phyloP scores from a whole-genome alignment of 23 tunicate genomes.

The Styela plicata region DNA sequence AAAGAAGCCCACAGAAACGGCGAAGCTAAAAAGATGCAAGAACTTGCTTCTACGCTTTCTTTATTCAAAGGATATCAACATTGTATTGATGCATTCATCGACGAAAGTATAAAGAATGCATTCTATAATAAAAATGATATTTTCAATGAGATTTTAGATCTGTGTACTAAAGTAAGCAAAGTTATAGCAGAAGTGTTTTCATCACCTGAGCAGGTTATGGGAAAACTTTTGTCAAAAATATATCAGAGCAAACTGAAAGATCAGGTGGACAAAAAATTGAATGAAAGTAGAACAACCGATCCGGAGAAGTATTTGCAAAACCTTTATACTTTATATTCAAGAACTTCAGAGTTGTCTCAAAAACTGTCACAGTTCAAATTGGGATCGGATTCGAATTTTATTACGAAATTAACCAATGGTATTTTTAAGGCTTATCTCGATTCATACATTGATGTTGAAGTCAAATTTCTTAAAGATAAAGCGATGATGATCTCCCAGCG shows the following conservation, averaged over 20 bases:
- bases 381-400: slow-evolving; percentile 89
- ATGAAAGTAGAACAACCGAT: slow-evolving; percentile 47
- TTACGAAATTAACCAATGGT: slow-evolving; percentile 60
- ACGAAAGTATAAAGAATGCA: slow-evolving; percentile 60
- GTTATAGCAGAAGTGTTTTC: slow-evolving; percentile 74
- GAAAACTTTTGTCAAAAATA: slow-evolving; percentile 74
- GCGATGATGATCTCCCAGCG: slow-evolving; percentile 76
- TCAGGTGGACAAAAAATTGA: slow-evolving; percentile 55
- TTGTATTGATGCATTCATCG: slow-evolving; percentile 93
- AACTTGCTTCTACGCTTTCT: slow-evolving; percentile 74
- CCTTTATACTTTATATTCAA: slow-evolving; percentile 56
- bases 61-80: slow-evolving; percentile 93
- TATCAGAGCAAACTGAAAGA: slow-evolving; percentile 71
- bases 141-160: slow-evolving; percentile 54
- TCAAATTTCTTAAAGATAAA: slow-evolving; percentile 74
- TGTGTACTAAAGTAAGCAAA: slow-evolving; percentile 82
- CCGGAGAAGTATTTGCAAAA: slow-evolving; percentile 85
- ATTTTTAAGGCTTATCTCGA: slow-evolving; percentile 70
- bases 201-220: slow-evolving; percentile 96
- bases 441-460: slow-evolving; percentile 67
- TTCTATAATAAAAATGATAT: slow-evolving; percentile 70
- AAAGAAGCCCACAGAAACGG: slow-evolving; percentile 68
- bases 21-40: slow-evolving; percentile 80
- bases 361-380: slow-evolving; percentile 68
- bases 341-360: slow-evolving; percentile 61